Percentiles rank a stretch among this genome's conserved stretches.
phyloP scores from a whole-genome alignment of 2,797 vertebrate species.

The Adelosebastes latens region DNA sequence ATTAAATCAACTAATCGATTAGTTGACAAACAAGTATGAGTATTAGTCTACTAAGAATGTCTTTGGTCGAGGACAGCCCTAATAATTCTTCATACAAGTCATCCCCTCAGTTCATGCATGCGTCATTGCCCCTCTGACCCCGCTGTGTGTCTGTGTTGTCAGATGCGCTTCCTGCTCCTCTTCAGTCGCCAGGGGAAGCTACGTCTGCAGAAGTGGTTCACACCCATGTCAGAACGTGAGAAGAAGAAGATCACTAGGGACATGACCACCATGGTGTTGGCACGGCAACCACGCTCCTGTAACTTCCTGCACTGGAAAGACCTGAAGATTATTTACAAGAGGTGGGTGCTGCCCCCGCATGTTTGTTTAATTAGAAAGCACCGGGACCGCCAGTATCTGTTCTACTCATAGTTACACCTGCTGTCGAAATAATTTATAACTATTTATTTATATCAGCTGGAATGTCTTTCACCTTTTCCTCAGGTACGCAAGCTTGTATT shows the following conservation, averaged over 20 bases:
- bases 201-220: constrained; percentile 97
- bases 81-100: not conserved
- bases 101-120: no score
- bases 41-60: no score
- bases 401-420: not conserved
- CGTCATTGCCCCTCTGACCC: constrained; percentile 5
- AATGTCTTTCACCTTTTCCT: constrained; percentile 11
- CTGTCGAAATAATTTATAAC: not conserved
- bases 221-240: constrained; percentile 90
- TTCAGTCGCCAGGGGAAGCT: constrained; percentile 98
- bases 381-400: not conserved
- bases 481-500: constrained; percentile 98
- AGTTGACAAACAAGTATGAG: no score
- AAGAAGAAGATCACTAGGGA: constrained; percentile 95
- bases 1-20: no score
- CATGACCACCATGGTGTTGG: constrained; percentile 91
- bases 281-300: constrained; percentile 90
- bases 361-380: not conserved
- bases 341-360: constrained; percentile 72
- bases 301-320: constrained; percentile 99
- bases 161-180: constrained; percentile 97
- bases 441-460: not conserved
- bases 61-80: no score
- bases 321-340: constrained; percentile 98
- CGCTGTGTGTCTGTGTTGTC: not conserved